Conservation (phyloP, 2,797 vertebrate species). For the Bothrops alternatus region DNA sequence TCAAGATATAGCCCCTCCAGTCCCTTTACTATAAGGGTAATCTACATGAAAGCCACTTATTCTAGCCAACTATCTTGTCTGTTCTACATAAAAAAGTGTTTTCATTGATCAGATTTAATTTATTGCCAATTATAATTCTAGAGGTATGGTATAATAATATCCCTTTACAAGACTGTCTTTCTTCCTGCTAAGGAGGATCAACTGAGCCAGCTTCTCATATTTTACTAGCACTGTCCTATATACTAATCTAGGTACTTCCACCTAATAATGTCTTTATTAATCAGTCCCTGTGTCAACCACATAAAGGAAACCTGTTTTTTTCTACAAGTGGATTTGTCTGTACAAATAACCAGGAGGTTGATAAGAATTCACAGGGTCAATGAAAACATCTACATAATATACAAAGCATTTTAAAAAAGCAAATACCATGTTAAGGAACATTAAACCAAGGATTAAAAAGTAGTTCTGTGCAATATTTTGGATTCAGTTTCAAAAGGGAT, state of each 20-base stretch:
- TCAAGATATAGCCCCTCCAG: background rate
- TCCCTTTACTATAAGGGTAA: background rate
- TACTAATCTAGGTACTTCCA: background rate
- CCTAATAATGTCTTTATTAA: background rate
- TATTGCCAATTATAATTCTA: background rate
- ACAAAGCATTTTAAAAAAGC: background rate
- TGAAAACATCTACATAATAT: background rate
- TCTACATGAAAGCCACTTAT: background rate
- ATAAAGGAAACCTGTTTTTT: background rate
- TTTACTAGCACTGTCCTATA: background rate
- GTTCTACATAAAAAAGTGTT: background rate
- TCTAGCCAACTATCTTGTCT: background rate
- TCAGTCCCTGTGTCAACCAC: background rate
- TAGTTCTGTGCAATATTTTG: background rate
- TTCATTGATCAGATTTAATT: background rate
- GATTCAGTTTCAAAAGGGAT: background rate
- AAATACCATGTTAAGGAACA: background rate
- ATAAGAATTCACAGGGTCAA: background rate
- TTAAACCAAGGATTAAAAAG: background rate
- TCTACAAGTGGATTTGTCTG: background rate
- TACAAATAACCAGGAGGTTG: background rate
- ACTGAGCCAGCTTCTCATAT: background rate
- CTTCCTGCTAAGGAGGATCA: background rate
- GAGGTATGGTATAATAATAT: background rate
- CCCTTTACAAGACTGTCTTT: background rate